phyloP scores from a whole-genome alignment of 2,113 vertebrate genomes.

The Eidolon helvum region DNA sequence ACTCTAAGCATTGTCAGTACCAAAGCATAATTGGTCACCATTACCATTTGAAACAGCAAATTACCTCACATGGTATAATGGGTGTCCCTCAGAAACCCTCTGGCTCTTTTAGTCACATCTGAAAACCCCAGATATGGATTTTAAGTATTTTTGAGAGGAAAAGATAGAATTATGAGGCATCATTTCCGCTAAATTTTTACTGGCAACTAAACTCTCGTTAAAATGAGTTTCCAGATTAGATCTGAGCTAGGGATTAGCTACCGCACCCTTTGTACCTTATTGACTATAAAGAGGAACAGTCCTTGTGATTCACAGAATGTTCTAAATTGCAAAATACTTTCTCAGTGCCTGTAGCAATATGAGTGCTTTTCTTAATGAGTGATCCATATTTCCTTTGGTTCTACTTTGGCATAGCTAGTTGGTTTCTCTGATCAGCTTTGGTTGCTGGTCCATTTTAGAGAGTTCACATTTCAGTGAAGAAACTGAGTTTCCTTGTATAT shows the following conservation, averaged over 20 bases:
- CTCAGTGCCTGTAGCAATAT: neutral
- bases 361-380: neutral
- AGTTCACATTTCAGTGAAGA: slow-evolving; percentile 8
- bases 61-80: slow-evolving; percentile 24
- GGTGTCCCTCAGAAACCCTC: slow-evolving; percentile 18
- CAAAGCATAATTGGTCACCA: slow-evolving; percentile 25
- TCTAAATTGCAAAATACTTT: slow-evolving; percentile 9
- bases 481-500: neutral
- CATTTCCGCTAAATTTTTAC: slow-evolving; percentile 31
- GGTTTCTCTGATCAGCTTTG: slow-evolving; percentile 4
- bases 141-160: slow-evolving; percentile 43
- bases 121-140: slow-evolving; percentile 24
- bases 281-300: neutral
- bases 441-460: neutral
- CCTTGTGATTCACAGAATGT: slow-evolving; percentile 10
- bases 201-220: slow-evolving; percentile 46
- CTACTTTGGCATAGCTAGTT: neutral
- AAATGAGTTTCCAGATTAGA: slow-evolving; percentile 26
- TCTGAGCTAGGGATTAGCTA: neutral
- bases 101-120: slow-evolving; percentile 47
- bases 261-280: neutral
- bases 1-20: neutral
- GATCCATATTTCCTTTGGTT: neutral
- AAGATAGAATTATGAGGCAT: neutral
- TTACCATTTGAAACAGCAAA: slow-evolving; percentile 45